Conservation (phyloP, 2,113 vertebrate genomes). For the Mastomys coucha region DNA sequence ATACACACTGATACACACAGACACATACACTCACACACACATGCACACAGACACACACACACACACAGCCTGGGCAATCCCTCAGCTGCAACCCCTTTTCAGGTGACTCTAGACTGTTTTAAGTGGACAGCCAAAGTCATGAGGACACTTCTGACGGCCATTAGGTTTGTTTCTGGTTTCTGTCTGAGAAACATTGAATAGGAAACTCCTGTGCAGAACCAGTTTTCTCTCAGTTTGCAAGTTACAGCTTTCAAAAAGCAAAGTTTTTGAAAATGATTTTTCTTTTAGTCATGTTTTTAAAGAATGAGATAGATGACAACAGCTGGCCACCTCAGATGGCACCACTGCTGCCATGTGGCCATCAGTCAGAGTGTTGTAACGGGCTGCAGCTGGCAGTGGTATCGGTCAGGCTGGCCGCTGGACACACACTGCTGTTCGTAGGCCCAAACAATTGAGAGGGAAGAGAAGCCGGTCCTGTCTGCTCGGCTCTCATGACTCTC, state of each 20-base stretch:
- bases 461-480: too few relatives aligned
- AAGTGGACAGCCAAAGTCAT: background rate
- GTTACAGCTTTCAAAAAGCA: background rate
- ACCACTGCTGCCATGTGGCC: background rate
- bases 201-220: background rate
- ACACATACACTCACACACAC: too few relatives aligned
- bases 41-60: too few relatives aligned
- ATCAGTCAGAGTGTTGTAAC: background rate
- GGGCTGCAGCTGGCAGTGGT: background rate
- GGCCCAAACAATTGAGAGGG: background rate
- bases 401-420: background rate
- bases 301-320: background rate
- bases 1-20: too few relatives aligned
- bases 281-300: background rate
- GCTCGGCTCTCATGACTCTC: too few relatives aligned
- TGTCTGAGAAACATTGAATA: background rate
- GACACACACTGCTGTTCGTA: background rate
- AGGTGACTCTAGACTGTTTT: background rate
- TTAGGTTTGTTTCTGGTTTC: background rate
- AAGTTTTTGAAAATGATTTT: slow-evolving; percentile 10
- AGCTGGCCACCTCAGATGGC: background rate
- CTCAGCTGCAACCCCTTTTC: background rate
- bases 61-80: background rate
- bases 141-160: background rate
- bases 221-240: background rate